Conservation (phyloP, 1,140 invertebrate species). For the Phymastichus coffea region DNA sequence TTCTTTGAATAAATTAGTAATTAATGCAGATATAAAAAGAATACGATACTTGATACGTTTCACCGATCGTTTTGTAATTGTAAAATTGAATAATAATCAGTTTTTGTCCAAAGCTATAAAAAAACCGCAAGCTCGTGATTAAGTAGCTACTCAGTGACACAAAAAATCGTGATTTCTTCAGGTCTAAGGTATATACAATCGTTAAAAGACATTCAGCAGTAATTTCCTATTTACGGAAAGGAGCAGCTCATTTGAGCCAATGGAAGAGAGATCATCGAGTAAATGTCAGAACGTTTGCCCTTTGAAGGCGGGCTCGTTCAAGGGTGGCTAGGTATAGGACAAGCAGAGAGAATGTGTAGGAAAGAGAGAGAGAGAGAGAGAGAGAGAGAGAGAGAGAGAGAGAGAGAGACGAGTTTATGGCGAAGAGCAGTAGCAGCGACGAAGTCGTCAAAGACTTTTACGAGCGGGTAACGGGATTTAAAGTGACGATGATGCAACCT, state of each 20-base stretch:
- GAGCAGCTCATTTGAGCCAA: conserved; percentile 33
- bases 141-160: too few relatives aligned
- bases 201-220: neutral
- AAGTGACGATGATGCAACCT: conserved; percentile 59
- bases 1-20: too few relatives aligned
- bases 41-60: too few relatives aligned
- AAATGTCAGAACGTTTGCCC: conserved; percentile 50
- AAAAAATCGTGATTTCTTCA: too few relatives aligned
- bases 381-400: conserved; percentile 17
- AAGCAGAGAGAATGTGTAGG: too few relatives aligned
- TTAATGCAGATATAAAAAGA: too few relatives aligned
- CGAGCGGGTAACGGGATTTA: conserved; percentile 59
- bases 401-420: conserved; percentile 52
- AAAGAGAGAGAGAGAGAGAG: neutral
- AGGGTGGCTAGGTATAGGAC: conserved; percentile 33
- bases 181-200: too few relatives aligned
- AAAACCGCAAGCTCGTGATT: too few relatives aligned
- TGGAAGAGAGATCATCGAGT: conserved; percentile 44
- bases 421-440: conserved; percentile 39
- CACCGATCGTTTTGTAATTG: too few relatives aligned
- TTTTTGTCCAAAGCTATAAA: too few relatives aligned
- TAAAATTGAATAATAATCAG: too few relatives aligned
- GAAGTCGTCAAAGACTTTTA: conserved; percentile 59
- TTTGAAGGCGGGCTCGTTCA: conserved; percentile 39
- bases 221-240: conserved; percentile 20